A percentile compares a stretch with the other conserved stretches of the same genome.
These are phyloP conservation scores for Dendrolimus houi DNA, from an alignment of 2,888 invertebrate species.

Conservation along the genomic window DNA sequence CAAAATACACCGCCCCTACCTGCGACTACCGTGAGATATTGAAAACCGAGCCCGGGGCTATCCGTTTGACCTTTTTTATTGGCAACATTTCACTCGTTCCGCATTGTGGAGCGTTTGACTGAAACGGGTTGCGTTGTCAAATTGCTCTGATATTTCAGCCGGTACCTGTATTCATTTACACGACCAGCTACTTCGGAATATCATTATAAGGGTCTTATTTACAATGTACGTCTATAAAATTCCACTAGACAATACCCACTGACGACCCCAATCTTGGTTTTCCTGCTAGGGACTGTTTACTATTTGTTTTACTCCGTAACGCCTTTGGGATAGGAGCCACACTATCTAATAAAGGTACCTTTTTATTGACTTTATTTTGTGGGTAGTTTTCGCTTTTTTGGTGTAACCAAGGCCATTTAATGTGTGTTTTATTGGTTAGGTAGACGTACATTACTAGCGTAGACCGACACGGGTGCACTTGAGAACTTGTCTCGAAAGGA, in stretches of 20 bases:
- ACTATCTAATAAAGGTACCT: no score
- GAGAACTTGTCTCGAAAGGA: slow-evolving; percentile 37
- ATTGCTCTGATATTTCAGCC: slow-evolving; percentile 56
- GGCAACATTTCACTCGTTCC: slow-evolving; percentile 67
- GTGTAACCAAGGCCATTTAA: no score
- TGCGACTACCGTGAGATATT: slow-evolving; percentile 59
- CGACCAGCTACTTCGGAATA: slow-evolving; percentile 33
- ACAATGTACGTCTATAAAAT: slow-evolving; percentile 15
- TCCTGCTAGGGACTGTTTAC: neutral
- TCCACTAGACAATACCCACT: neutral
- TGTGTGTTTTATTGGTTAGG: no score
- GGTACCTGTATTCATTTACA: slow-evolving; percentile 43
- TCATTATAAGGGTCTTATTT: slow-evolving; percentile 37
- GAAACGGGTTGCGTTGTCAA: slow-evolving; percentile 59
- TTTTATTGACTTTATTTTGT: no score
- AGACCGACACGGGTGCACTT: slow-evolving; percentile 23
- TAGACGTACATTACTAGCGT: neutral
- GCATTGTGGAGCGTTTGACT: slow-evolving; percentile 58
- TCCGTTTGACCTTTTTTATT: slow-evolving; percentile 68
- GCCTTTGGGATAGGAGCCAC: neutral
- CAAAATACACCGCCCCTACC: slow-evolving; percentile 33
- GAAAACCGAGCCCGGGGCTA: slow-evolving; percentile 58
- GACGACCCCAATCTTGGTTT: neutral
- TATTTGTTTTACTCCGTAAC: neutral
- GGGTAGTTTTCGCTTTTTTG: no score